Evolutionary conservation across 2,113 vertebrate genomes (phyloP).

Genomic region (Odocoileus hemionus): DNA sequence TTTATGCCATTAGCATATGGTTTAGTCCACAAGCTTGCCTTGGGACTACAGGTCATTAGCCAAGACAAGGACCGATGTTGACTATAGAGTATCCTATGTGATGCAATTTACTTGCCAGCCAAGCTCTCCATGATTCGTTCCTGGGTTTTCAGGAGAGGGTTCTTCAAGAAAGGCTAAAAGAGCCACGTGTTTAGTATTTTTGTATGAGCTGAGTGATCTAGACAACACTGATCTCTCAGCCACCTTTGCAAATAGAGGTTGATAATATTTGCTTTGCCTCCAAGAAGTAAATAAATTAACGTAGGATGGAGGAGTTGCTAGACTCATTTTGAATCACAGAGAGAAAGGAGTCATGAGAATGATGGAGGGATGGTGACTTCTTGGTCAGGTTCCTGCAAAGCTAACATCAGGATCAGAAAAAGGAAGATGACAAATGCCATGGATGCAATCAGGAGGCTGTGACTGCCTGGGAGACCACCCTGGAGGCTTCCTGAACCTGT

Average conservation of each 20-base stretch:
- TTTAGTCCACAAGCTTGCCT: neutral
- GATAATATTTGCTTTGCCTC: neutral
- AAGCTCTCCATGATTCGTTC: neutral
- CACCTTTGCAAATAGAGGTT: neutral
- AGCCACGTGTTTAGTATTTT: neutral
- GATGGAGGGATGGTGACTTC: neutral
- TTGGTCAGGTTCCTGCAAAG: neutral
- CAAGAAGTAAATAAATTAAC: neutral
- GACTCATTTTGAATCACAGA: neutral
- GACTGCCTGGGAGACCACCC: too few relatives aligned
- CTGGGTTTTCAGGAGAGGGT: neutral
- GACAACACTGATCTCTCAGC: neutral
- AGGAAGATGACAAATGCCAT: neutral
- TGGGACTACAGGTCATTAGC: neutral
- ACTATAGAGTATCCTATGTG: accelerated
- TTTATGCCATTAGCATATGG: neutral
- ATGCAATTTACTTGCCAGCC: neutral
- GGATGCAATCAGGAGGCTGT: neutral
- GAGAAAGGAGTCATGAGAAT: neutral
- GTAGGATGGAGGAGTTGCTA: neutral
- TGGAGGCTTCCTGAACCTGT: accelerated
- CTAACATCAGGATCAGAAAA: neutral
- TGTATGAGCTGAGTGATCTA: neutral
- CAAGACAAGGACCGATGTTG: neutral
- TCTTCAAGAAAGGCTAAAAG: neutral